Evolutionary conservation across 2,888 invertebrate genomes (phyloP).

Genomic region (Euzophera pinguis): DNA sequence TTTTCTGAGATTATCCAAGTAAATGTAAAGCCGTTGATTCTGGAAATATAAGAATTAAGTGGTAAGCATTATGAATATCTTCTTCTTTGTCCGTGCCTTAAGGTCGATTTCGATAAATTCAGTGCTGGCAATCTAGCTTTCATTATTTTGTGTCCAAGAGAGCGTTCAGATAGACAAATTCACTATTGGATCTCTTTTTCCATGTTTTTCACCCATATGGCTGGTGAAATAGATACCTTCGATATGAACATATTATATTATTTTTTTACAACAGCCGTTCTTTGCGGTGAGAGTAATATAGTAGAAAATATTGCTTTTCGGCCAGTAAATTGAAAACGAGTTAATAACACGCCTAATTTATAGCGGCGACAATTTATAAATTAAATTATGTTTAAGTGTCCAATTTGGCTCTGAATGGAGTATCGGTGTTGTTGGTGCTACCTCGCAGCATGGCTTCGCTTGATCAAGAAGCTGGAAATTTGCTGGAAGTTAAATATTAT

Average conservation of each 20-base stretch:
- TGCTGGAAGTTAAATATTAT: neutral
- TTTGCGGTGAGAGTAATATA: neutral
- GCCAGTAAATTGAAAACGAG: conserved; percentile 6
- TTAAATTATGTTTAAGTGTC: neutral
- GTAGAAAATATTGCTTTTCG: neutral
- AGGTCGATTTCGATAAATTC: too few relatives aligned
- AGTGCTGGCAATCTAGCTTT: too few relatives aligned
- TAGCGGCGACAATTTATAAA: conserved; percentile 7
- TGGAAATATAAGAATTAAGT: too few relatives aligned
- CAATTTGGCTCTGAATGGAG: conserved; percentile 4
- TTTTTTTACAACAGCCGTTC: too few relatives aligned
- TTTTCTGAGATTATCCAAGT: too few relatives aligned
- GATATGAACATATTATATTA: neutral
- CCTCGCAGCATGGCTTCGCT: conserved; percentile 3
- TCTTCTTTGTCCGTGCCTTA: too few relatives aligned
- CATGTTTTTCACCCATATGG: too few relatives aligned
- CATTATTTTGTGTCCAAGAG: too few relatives aligned
- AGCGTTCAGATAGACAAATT: too few relatives aligned
- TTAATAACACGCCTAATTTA: conserved; percentile 6
- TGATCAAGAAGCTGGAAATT: neutral
- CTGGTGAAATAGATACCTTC: neutral
- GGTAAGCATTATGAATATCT: too few relatives aligned
- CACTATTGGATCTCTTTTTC: too few relatives aligned
- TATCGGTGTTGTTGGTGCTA: conserved; percentile 1
- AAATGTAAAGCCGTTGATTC: too few relatives aligned